Evolutionary conservation across 2,888 invertebrate species (phyloP), one percentile per base, ranked within the genome.

Genomic region (Crocallis elinguaria): DNA sequence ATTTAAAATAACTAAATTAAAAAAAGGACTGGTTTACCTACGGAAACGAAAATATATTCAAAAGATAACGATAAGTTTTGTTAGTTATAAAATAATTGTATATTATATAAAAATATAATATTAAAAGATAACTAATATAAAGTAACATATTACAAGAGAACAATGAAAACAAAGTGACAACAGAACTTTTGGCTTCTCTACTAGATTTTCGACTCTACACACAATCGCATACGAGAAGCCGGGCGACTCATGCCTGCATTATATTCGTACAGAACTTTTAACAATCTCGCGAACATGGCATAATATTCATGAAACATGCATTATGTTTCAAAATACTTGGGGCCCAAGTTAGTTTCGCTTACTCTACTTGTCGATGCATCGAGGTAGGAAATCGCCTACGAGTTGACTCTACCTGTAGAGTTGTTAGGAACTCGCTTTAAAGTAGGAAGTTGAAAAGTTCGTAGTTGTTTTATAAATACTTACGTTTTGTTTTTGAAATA

Each of bases 211-310:
- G 7, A 3, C 23, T 44, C 19, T 43, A 41, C 35, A 16, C 32
- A 49, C 56, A 57, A 57, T 60, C 37, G 61, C 52, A 58, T 54
- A 49, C 57, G 54, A 44, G 52, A 39, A 57, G 44, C 48, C 50
- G 56, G 23, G 44, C 58, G 59, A 62, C 49, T 60, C 62, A 56
- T 57, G 57, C 57, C 57, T 60, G 52, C 61, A 68, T 71, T 69
- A 66, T 72, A 69, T 68, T 65, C 61, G 55, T 51, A 60, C 57
- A 60, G 57, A 79, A 77, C 71, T 79, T 79, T 77, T 79, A 77
- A 79, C 76, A 77, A 79, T 73, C 73, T 72, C 57, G 52, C 52
- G 44, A 65, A 46, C 54, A 63, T 60, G 57, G 57, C 64, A 62
- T 68, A 63, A 64, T 59, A 55, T 63, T 62, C 62, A 42, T 55